phyloP scores from a whole-genome alignment of 2,888 invertebrate genomes.

The Cerastis leucographa region DNA sequence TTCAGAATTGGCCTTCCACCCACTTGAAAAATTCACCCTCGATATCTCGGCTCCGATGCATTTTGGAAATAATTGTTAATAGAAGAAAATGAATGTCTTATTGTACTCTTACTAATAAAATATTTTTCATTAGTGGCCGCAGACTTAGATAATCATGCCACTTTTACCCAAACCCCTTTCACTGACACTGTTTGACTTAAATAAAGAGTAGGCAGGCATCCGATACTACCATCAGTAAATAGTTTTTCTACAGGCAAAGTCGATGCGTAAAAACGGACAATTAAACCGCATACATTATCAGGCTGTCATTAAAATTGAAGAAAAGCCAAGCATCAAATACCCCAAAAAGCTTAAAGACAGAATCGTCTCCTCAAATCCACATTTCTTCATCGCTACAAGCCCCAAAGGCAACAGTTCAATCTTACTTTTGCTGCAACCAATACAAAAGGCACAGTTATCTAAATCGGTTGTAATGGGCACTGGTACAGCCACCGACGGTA shows the following conservation, averaged over 20 bases:
- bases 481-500: slow-evolving; percentile 51
- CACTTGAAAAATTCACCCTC: no score
- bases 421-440: slow-evolving; percentile 1
- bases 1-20: no score
- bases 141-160: no score
- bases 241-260: background rate
- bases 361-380: no score
- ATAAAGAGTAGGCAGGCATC: no score
- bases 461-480: slow-evolving; percentile 39
- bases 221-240: no score
- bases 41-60: no score
- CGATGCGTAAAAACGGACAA: background rate
- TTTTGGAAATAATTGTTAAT: no score
- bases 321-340: background rate
- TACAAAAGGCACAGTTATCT: slow-evolving; percentile 41
- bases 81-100: no score
- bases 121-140: no score
- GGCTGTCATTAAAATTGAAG: background rate
- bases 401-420: slow-evolving; percentile 5
- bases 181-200: background rate
- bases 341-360: background rate
- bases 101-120: no score
- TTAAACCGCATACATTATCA: background rate
- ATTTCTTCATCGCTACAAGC: background rate
- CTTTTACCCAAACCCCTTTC: no score